Evolutionary conservation across 1,140 invertebrate species (phyloP).

Genomic region (Aphaenogaster ashmeadi): DNA sequence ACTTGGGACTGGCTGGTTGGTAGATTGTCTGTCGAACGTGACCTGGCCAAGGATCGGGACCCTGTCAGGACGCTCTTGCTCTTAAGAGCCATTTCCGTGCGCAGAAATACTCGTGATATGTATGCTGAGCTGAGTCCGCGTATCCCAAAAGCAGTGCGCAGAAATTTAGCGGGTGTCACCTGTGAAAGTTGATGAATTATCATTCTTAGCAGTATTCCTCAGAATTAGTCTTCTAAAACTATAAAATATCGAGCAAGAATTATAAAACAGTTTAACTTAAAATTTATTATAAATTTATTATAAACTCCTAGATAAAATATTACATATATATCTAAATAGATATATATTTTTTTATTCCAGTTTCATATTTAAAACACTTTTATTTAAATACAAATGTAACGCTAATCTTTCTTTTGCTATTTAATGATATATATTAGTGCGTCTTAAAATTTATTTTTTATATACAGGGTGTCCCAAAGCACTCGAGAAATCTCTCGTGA

Average conservation of each 20-base stretch:
- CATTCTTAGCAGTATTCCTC: neutral
- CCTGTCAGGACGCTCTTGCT: constrained; percentile 91
- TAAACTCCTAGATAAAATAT: neutral
- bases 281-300: neutral
- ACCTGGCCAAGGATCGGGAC: constrained; percentile 91
- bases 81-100: constrained; percentile 97
- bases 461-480: no score
- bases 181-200: constrained; percentile 75
- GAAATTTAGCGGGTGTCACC: constrained; percentile 94
- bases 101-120: constrained; percentile 96
- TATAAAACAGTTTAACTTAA: neutral
- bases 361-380: neutral
- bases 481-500: no score
- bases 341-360: neutral
- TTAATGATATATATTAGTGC: neutral
- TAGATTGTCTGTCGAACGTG: constrained; percentile 95
- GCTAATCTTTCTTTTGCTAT: neutral
- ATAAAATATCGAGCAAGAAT: constrained; percentile 4
- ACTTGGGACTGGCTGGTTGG: constrained; percentile 96
- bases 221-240: neutral
- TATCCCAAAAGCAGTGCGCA: constrained; percentile 96
- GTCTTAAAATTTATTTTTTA: neutral
- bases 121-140: constrained; percentile 95
- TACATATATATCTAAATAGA: neutral
- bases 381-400: neutral